Conservation (phyloP, 2,888 invertebrate species). For the Mesodorylaimus sp. region DNA sequence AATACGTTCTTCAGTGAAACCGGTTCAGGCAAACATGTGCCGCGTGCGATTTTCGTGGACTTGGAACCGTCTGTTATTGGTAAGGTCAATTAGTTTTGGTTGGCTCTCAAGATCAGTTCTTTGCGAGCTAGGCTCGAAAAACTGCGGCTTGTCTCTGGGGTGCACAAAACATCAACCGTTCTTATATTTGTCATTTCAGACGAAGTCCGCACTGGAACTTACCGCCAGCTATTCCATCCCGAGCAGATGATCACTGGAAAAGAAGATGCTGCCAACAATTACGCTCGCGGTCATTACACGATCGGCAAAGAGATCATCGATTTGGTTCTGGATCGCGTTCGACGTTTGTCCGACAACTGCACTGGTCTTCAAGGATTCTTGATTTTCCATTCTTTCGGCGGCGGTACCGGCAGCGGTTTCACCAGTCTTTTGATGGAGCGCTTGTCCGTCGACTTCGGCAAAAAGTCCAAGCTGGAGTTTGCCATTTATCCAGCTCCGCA, state of each 20-base stretch:
- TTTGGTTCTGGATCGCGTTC: conserved; percentile 49
- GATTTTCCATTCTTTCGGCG: conserved; percentile 69
- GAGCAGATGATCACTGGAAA: conserved; percentile 91
- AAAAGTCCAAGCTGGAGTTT: conserved; percentile 65
- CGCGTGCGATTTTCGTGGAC: conserved; percentile 83
- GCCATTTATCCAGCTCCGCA: conserved; percentile 70
- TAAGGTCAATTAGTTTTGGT: no score
- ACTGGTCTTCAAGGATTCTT: conserved; percentile 57
- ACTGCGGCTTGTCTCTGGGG: no score
- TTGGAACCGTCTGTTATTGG: conserved; percentile 84
- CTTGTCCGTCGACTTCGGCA: conserved; percentile 56
- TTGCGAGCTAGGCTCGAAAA: no score
- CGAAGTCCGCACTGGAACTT: conserved; percentile 38
- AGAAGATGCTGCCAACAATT: conserved; percentile 93
- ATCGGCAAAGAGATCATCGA: conserved; percentile 63
- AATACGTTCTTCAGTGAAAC: conserved; percentile 63
- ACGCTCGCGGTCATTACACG: conserved; percentile 90
- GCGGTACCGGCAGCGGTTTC: conserved; percentile 71
- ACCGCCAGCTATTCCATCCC: conserved; percentile 86
- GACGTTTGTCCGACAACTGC: conserved; percentile 61
- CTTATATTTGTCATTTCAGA: conserved; percentile 23
- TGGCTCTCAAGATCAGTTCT: no score
- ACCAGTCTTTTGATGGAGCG: conserved; percentile 65
- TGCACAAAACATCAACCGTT: no score
- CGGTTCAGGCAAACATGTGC: conserved; percentile 84